Evolutionary conservation across 2,888 invertebrate genomes (phyloP).

Genomic region (Netelia virgata): DNA sequence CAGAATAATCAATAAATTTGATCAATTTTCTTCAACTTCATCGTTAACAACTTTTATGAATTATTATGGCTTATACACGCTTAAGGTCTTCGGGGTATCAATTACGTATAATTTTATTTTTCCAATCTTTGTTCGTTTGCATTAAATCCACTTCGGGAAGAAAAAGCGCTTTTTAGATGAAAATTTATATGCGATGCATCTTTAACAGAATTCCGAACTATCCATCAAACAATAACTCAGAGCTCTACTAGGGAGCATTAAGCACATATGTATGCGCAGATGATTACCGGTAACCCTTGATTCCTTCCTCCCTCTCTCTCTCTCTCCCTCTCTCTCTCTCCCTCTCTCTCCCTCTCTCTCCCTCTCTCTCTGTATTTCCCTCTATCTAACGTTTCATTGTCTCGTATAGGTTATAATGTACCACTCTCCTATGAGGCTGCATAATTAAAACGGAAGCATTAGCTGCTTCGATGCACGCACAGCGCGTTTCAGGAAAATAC

Average conservation of each 20-base stretch:
- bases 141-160: too few relatives aligned
- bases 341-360: conserved; percentile 5
- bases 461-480: conserved; percentile 40
- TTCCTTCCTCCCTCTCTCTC: not conserved
- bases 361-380: conserved; percentile 5
- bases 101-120: too few relatives aligned
- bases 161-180: too few relatives aligned
- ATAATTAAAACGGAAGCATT: conserved; percentile 58
- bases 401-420: conserved; percentile 18
- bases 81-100: too few relatives aligned
- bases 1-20: too few relatives aligned
- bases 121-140: too few relatives aligned
- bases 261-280: conserved; percentile 6
- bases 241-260: not conserved
- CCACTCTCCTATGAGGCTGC: conserved; percentile 37
- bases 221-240: not conserved
- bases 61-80: too few relatives aligned
- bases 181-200: too few relatives aligned
- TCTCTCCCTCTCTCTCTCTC: not conserved
- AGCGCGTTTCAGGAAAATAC: conserved; percentile 14
- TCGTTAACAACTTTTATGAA: too few relatives aligned
- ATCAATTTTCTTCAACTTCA: too few relatives aligned
- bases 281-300: conserved; percentile 9
- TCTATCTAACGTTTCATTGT: conserved; percentile 6
- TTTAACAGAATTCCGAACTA: not conserved